These are phyloP conservation scores for Diachasma alloeum DNA, from an alignment of 1,140 invertebrate species.

Conservation along the genomic window DNA sequence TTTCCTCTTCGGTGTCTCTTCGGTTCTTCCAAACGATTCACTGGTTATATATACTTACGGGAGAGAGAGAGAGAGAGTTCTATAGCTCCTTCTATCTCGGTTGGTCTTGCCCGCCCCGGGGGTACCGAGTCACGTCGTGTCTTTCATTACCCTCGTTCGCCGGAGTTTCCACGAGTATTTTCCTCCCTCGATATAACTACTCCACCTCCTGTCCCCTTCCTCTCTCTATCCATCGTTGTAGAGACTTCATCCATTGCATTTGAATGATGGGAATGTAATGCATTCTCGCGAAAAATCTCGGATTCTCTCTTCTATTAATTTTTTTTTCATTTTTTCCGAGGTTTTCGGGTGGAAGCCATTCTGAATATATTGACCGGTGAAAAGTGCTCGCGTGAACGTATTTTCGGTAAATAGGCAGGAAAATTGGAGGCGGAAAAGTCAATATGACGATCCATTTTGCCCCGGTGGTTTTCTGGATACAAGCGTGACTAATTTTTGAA, in stretches of 20 bases:
- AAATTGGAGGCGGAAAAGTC: too few relatives aligned
- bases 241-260: constrained; percentile 10
- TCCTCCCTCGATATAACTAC: not conserved
- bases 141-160: constrained; percentile 30
- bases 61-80: not conserved
- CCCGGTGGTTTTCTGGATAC: too few relatives aligned
- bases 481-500: too few relatives aligned
- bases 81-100: constrained; percentile 5
- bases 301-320: not conserved
- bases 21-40: constrained; percentile 13
- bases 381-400: too few relatives aligned
- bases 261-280: constrained; percentile 27
- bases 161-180: constrained; percentile 11
- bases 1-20: not conserved
- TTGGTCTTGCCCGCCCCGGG: constrained; percentile 1
- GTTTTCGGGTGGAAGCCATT: too few relatives aligned
- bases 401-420: too few relatives aligned
- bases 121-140: constrained; percentile 25
- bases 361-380: too few relatives aligned
- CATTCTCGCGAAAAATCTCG: not conserved
- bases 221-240: constrained; percentile 12
- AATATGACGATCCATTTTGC: too few relatives aligned
- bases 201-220: not conserved
- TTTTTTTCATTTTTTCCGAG: not conserved
- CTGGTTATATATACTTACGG: constrained; percentile 16